These are phyloP conservation scores for Idaea aversata DNA, from an alignment of 2,888 invertebrate species.

Conservation along the genomic window DNA sequence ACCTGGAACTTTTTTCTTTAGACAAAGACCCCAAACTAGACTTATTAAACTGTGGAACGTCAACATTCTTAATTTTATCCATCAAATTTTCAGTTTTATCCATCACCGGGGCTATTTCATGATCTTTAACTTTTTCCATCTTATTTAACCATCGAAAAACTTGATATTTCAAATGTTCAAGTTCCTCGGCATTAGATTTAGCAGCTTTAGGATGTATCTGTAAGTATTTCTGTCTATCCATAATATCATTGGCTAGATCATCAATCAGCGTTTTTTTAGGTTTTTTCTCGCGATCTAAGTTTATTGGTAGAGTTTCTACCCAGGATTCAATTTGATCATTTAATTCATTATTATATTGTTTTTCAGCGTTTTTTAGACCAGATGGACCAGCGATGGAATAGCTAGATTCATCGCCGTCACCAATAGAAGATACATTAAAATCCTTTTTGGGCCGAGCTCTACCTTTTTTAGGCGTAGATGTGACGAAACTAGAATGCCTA, in stretches of 20 bases:
- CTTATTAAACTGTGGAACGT: slow-evolving; percentile 37
- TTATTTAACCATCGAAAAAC: slow-evolving; percentile 65
- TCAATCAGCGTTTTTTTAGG: slow-evolving; percentile 42
- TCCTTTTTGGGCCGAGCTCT: not conserved
- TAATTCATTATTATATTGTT: slow-evolving; percentile 12
- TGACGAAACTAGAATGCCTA: not conserved
- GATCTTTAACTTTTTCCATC: slow-evolving; percentile 42
- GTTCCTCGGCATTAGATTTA: slow-evolving; percentile 42
- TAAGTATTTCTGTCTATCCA: slow-evolving; percentile 57
- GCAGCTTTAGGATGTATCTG: slow-evolving; percentile 40
- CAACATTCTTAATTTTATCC: slow-evolving; percentile 44
- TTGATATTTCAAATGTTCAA: slow-evolving; percentile 60
- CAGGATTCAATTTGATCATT: not conserved
- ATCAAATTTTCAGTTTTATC: slow-evolving; percentile 34
- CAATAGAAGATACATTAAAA: not conserved
- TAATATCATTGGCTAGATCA: slow-evolving; percentile 56
- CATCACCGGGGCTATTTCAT: slow-evolving; percentile 40
- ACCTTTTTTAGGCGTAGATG: not conserved
- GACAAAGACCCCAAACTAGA: not conserved
- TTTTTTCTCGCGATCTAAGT: slow-evolving; percentile 30
- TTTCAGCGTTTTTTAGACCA: not conserved
- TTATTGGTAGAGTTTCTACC: slow-evolving; percentile 6
- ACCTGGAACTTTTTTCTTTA: not conserved
- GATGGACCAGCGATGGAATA: not conserved
- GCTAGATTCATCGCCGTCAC: not conserved